A percentile compares a stretch with the other conserved stretches of the same genome.
These are phyloP conservation scores for Pyxicephalus adspersus DNA, from an alignment of 2,113 vertebrate species.

Conservation along the genomic window DNA sequence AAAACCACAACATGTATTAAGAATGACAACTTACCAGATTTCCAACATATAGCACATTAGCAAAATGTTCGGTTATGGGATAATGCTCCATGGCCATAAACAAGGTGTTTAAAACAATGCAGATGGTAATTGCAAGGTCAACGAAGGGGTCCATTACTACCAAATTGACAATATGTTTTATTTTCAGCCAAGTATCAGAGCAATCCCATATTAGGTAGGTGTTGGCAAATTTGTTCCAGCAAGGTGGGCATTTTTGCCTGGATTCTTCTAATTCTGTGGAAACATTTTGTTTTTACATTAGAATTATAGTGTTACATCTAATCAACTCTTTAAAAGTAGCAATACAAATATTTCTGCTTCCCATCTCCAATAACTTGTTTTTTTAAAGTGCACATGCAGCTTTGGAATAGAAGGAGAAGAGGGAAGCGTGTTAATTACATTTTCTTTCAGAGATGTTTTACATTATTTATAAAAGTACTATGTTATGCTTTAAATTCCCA, in stretches of 20 bases:
- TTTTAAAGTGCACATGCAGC: too few relatives aligned
- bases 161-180: constrained; percentile 82
- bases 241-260: constrained; percentile 88
- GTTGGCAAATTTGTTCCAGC: constrained; percentile 90
- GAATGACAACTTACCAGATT: constrained; percentile 81
- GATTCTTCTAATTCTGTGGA: constrained; percentile 91
- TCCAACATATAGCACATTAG: constrained; percentile 78
- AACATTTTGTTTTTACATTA: background rate
- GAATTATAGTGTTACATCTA: background rate
- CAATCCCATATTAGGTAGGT: constrained; percentile 94
- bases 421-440: too few relatives aligned
- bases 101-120: constrained; percentile 94
- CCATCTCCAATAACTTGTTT: too few relatives aligned
- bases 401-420: too few relatives aligned
- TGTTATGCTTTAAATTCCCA: too few relatives aligned
- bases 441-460: too few relatives aligned
- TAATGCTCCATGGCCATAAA: constrained; percentile 98
- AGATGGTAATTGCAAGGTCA: constrained; percentile 92
- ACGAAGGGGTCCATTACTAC: constrained; percentile 96
- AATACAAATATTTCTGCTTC: too few relatives aligned
- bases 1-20: too few relatives aligned
- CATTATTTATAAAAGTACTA: too few relatives aligned
- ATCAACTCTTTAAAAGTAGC: too few relatives aligned
- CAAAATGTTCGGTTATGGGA: constrained; percentile 75
- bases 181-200: constrained; percentile 86